Base-by-base conservation (phyloP, 2,113 vertebrate species). In the Plecturocebus donacophilus region DNA sequence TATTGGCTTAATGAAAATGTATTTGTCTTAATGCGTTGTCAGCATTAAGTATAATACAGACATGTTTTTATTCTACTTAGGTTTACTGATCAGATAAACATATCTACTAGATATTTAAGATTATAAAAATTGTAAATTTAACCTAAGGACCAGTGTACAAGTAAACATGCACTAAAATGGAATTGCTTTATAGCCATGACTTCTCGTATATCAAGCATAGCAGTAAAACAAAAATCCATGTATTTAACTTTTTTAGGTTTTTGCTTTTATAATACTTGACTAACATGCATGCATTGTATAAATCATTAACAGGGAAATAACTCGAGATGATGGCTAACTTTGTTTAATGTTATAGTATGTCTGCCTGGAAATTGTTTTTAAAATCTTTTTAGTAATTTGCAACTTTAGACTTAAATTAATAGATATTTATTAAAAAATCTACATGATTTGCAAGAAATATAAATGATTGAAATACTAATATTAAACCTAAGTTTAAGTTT, bases 41-140 rank as follows among this genome's bases (percentile, higher is more conserved):
- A 90, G 21, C 21, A 38, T 70, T 79, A 77, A 88, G 64, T 90
- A 71, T 85, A 90, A 85, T 61, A 88, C 23, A 14, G 21, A 9
- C 49, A 64, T 90, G 52, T 80, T 90, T 90, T 93, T 96, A 54
- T 79, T 85, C 61, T 64, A 38, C 73, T 86, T 80, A 45, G 56
- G 8, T 89, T 89, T 84, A 77, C 49, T 90, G 79, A 21, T 70
- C 71, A 93, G 54, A 45, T 70, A 71, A 52, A 40, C 20, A 56
- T 61, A 58, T 94, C 5, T 56, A 30, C 27, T 95, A 81, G 52
- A 30, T 81, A 3, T 81, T 93, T 80, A 80, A 32, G 12, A 66
- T 86, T 73, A 81, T 66, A 81, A 80, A 96, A 93, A 90, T 96
- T 90, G 27, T 54, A 56, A 66, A 64, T 84, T 40, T 27, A 93